Evolutionary conservation across 2,888 invertebrate species (phyloP).

Genomic region (Andrena flavipes): DNA sequence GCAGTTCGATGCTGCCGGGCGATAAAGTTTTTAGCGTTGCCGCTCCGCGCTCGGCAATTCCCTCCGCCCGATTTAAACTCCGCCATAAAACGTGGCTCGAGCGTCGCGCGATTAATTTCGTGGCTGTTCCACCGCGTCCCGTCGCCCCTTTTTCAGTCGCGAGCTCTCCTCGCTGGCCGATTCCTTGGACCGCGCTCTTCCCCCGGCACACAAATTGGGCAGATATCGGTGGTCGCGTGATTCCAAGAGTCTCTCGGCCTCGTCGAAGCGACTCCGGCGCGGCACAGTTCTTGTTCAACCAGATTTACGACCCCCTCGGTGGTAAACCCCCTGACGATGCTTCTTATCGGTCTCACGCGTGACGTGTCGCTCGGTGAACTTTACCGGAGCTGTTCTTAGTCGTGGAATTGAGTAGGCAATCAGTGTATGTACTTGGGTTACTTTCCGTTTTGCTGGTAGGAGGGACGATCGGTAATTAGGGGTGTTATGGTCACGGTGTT

Average conservation of each 20-base stretch:
- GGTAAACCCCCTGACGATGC: too few relatives aligned
- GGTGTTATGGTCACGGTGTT: not conserved
- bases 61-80: slow-evolving; percentile 67
- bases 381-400: too few relatives aligned
- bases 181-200: slow-evolving; percentile 6
- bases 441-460: not conserved
- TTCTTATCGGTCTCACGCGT: slow-evolving; percentile 2
- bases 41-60: slow-evolving; percentile 57
- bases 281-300: not conserved
- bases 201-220: slow-evolving; percentile 8
- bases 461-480: not conserved
- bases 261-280: too few relatives aligned
- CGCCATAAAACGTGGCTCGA: slow-evolving; percentile 53
- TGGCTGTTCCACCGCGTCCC: slow-evolving; percentile 37
- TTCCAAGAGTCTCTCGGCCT: not conserved
- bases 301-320: not conserved
- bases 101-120: slow-evolving; percentile 71
- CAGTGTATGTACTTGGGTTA: not conserved
- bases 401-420: not conserved
- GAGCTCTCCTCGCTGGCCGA: not conserved
- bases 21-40: slow-evolving; percentile 74
- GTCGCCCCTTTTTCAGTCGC: not conserved
- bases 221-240: not conserved
- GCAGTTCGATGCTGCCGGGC: slow-evolving; percentile 69
- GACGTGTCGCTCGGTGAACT: too few relatives aligned